A percentile compares a stretch with the other conserved stretches of the same genome.
phyloP scores from a whole-genome alignment of 1,140 invertebrate species.

The Habropoda laboriosa region DNA sequence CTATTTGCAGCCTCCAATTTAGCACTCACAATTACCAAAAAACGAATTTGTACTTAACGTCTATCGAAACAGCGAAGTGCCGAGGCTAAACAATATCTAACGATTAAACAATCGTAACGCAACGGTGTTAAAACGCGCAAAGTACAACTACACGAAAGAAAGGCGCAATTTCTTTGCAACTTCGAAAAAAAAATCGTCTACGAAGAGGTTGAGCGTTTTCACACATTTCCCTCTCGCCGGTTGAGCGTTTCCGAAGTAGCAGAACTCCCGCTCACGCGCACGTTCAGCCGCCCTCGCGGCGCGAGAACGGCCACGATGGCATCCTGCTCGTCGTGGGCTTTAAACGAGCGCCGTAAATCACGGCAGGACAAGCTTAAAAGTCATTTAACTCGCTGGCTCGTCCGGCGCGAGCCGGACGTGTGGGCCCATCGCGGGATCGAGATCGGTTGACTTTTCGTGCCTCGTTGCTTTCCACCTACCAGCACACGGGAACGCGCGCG shows the following conservation, averaged over 20 bases:
- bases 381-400: conserved; percentile 48
- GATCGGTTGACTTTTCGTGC: conserved; percentile 57
- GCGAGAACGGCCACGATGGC: conserved; percentile 1
- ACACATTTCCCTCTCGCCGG: no score
- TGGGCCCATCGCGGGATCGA: conserved; percentile 50
- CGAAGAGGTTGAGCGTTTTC: no score
- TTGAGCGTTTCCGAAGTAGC: not conserved
- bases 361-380: conserved; percentile 45
- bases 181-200: no score
- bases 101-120: no score
- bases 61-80: no score
- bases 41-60: no score
- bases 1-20: no score
- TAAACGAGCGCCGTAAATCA: conserved; percentile 60
- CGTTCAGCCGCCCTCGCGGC: conserved; percentile 32
- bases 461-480: conserved; percentile 53
- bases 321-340: conserved; percentile 49
- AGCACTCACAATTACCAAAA: no score
- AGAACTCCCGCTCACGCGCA: not conserved
- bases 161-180: no score
- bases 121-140: no score
- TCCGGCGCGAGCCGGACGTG: conserved; percentile 33
- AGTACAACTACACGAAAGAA: no score
- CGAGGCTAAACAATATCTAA: no score
- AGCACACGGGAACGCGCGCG: not conserved